Base-by-base conservation (phyloP, 2,113 vertebrate species). In the Toxotes jaculatrix region DNA sequence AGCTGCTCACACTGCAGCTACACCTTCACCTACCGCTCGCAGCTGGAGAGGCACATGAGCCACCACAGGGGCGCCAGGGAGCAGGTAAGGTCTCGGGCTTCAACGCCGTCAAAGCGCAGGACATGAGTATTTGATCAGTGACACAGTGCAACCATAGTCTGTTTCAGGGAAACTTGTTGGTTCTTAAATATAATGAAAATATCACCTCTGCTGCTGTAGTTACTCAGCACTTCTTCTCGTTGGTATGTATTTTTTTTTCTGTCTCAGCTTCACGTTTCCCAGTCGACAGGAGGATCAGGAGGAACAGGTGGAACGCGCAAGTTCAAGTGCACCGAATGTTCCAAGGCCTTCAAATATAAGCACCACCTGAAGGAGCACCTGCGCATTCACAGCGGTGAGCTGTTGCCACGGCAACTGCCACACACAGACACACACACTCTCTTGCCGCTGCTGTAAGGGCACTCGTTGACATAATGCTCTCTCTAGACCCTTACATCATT, bases 321-420 rank as follows among this genome's bases (percentile, higher is more conserved):
- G 91, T 99, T 99, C 94, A 99, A 98, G 94, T 99, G 98, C 87
- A 98, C 96, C 86, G 98, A 98, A 91, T 99, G 98, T 93, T 96
- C 96, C 93, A 99, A 99, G 95, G 98, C 98, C 93, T 99, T 99
- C 94, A 99, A 99, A 90, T 99, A 99, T 83, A 99, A 99, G 82
- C 98, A 99, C 88, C 98, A 99, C 91, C 96, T 99, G 91, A 99
- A 99, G 94, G 98, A 99, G 93, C 98, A 99, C 93, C 96, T 99
- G 94, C 96, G 98, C 94, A 99, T 99, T 86, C 98, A 99, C 92
- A 99, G 98, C 67, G 98, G 98, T 99, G 93, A 97, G 95, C 72
- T 2, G 32, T 36, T 74, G 45, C 40, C 10, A 7, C 2, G 5
- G 60, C 12, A 55, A 74, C 59, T 3, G 1, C 12, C 42, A 3